These are phyloP conservation scores for Ips nitidus DNA, from an alignment of 1,140 invertebrate species.

Conservation along the genomic window DNA sequence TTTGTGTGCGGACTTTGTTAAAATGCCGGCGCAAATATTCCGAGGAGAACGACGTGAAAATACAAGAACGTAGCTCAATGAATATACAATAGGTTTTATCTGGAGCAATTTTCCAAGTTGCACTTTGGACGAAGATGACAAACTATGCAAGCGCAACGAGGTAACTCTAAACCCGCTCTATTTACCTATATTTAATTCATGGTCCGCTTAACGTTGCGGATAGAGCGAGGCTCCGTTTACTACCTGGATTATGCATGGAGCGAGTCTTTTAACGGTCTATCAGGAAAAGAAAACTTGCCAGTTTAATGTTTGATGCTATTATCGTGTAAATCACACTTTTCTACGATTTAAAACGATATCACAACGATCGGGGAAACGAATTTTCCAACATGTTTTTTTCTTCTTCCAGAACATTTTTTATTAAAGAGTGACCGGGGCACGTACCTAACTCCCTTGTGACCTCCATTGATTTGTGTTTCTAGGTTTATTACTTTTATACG, in stretches of 20 bases:
- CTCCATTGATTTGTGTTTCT: too few relatives aligned
- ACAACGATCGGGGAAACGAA: too few relatives aligned
- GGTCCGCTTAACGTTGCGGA: not conserved
- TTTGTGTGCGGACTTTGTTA: not conserved
- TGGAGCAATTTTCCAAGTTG: conserved; percentile 3
- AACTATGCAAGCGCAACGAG: not conserved
- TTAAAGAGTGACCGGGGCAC: too few relatives aligned
- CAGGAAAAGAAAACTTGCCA: too few relatives aligned
- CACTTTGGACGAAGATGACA: not conserved
- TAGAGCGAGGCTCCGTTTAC: not conserved
- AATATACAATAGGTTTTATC: conserved; percentile 7
- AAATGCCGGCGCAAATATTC: not conserved
- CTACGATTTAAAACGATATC: too few relatives aligned
- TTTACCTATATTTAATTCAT: conserved; percentile 6
- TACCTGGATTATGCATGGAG: conserved; percentile 2
- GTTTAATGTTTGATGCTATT: too few relatives aligned
- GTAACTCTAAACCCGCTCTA: not conserved
- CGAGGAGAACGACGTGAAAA: conserved; percentile 3
- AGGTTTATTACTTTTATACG: too few relatives aligned
- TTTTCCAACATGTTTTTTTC: too few relatives aligned
- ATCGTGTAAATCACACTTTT: too few relatives aligned
- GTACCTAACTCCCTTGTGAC: too few relatives aligned
- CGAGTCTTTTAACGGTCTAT: not conserved
- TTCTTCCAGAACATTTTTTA: too few relatives aligned
- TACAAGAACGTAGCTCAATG: not conserved